Evolutionary conservation across 2,113 vertebrate genomes (phyloP).

Genomic region (Oncorhynchus masou): DNA sequence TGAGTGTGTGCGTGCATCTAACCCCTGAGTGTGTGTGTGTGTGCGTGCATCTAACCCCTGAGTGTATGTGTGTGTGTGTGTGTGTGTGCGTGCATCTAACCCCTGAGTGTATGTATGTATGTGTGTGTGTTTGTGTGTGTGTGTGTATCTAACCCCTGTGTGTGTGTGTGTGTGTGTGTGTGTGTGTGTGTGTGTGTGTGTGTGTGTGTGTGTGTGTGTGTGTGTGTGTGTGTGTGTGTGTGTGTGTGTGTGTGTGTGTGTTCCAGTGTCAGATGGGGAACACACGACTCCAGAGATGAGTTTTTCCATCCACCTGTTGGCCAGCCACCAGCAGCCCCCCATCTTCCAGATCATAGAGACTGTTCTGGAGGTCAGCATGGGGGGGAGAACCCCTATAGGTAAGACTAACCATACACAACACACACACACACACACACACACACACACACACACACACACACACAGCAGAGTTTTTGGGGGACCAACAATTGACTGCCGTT

Average conservation of each 20-base stretch:
- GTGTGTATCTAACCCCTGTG: background rate
- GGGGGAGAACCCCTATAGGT: constrained; percentile 84
- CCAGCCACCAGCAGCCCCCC: constrained; percentile 77
- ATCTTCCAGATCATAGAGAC: constrained; percentile 85
- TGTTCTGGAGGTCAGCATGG: constrained; percentile 80
- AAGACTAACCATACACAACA: constrained; percentile 41
- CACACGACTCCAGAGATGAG: constrained; percentile 84
- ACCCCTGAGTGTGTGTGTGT: background rate
- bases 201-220: background rate
- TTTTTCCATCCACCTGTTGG: constrained; percentile 85
- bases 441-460: too few relatives aligned
- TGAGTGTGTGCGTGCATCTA: constrained; percentile 2
- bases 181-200: background rate
- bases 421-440: too few relatives aligned
- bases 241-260: constrained; percentile 16
- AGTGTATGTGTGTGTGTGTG: too few relatives aligned
- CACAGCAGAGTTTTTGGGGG: too few relatives aligned
- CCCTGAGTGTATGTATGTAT: background rate
- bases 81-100: background rate
- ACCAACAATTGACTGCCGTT: too few relatives aligned
- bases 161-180: background rate
- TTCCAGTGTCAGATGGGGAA: constrained; percentile 86
- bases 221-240: constrained; percentile 1
- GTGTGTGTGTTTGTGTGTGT: background rate
- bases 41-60: too few relatives aligned